Evolutionary conservation across 2,888 invertebrate genomes (phyloP).

Genomic region (Cryptus armator): DNA sequence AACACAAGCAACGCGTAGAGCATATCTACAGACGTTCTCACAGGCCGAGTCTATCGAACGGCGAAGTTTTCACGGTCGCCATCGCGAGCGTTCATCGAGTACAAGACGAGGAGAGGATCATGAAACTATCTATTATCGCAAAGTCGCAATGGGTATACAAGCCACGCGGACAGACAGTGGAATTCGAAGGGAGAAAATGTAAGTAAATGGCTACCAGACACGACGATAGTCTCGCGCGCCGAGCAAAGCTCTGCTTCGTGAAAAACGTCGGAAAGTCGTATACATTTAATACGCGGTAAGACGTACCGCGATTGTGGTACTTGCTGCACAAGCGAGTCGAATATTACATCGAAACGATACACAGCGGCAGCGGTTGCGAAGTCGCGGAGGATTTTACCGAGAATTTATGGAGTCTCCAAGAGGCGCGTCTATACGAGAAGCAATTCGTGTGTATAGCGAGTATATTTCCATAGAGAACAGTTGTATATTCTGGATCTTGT

Average conservation of each 20-base stretch:
- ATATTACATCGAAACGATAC: conserved; percentile 45
- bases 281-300: conserved; percentile 58
- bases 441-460: conserved; percentile 10
- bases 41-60: background rate
- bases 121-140: conserved; percentile 54
- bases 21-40: background rate
- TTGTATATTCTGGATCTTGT: conserved; percentile 48
- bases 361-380: conserved; percentile 29
- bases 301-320: conserved; percentile 48
- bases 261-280: conserved; percentile 61
- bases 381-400: conserved; percentile 44
- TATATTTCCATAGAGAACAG: conserved; percentile 21
- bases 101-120: conserved; percentile 39
- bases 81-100: conserved; percentile 27
- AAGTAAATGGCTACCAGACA: conserved; percentile 63
- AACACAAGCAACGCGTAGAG: background rate
- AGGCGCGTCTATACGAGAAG: conserved; percentile 36
- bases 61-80: conserved; percentile 34
- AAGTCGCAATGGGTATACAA: conserved; percentile 27
- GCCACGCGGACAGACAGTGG: conserved; percentile 30
- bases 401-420: conserved; percentile 58
- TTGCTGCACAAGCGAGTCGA: conserved; percentile 29
- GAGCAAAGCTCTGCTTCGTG: conserved; percentile 34
- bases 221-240: conserved; percentile 54
- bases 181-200: conserved; percentile 60